Evolutionary conservation across 2,797 vertebrate genomes (phyloP).

Genomic region (Enteromius treurensis): DNA sequence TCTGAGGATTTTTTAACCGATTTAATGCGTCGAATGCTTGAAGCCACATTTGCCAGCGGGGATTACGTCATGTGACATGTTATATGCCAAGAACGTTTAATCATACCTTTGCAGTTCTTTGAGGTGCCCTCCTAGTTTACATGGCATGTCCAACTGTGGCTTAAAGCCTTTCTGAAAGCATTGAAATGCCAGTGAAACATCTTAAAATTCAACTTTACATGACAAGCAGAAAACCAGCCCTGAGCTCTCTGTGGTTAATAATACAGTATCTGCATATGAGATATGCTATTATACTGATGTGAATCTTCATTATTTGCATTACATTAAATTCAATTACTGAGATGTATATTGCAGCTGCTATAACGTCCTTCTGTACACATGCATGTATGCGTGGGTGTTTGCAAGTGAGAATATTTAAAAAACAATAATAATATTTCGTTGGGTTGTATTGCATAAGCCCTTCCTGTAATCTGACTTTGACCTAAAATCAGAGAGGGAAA

Average conservation of each 20-base stretch:
- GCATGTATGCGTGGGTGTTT: not conserved
- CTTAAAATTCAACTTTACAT: not conserved
- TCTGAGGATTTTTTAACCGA: not conserved
- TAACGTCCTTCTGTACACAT: not conserved
- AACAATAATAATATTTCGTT: not conserved
- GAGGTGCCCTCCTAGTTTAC: conserved; percentile 36
- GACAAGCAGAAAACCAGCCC: not conserved
- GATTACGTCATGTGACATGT: conserved; percentile 24
- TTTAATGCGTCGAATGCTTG: not conserved
- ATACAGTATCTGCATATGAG: not conserved
- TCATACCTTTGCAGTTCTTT: conserved; percentile 42
- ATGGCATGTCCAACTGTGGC: conserved; percentile 31
- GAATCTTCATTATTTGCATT: not conserved
- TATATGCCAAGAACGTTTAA: conserved; percentile 53
- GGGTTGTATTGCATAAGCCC: conserved; percentile 3
- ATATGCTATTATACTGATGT: not conserved
- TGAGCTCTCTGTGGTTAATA: not conserved
- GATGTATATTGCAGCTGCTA: not conserved
- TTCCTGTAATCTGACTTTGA: conserved; percentile 37
- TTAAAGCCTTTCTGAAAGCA: not conserved
- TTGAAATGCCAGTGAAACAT: conserved; percentile 1
- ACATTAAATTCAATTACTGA: not conserved
- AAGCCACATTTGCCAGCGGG: conserved; percentile 35
- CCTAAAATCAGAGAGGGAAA: conserved; percentile 34
- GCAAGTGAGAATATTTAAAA: not conserved